Evolutionary conservation across 1,140 invertebrate species (phyloP), one percentile per base, ranked within the genome.

Genomic region (Adelges cooleyi): DNA sequence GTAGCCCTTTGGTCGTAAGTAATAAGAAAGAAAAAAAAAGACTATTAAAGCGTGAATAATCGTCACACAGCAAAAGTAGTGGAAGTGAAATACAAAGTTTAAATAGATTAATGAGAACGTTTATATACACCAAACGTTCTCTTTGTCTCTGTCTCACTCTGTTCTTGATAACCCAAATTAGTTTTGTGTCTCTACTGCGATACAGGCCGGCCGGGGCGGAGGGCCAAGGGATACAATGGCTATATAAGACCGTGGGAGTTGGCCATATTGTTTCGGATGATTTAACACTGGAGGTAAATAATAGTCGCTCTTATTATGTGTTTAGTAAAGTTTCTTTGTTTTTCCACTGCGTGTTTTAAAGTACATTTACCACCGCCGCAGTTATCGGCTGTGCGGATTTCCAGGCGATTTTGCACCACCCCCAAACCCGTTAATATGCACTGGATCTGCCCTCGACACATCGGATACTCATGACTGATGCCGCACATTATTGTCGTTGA

Each of bases 281-380:
- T 62, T 48, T 62, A 62, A 62, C 56, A 33, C 56, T 40, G 25
- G 25, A 62, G 56, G 56, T 62, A 62, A 62, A 62, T 62, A 62
- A 62, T 62, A 48, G 40, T 48, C 40, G 23, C 42, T 29, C 56
- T 62, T 62, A 62, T 46, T 62, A 48, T 62, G 56, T 62, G 42
- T 62, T 62, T 62, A 62, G 29, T 62, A 62, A 62, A 62, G 56
- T 62, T 62, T 62, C 56, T 46, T 62, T 62, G 56, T 62, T 62
- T 48, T 10, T 23, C 25, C 11, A 17, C 15, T 48, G 29, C 15
- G 23, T n/a, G 38, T 59, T 62, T 62, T 62, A 62, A 46, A 5
- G 48, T 50, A 23, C 1, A 25, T 3, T 44, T n/a, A 44, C 4
- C 15, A 15, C 40, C n/a, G 40, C 40, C 40, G 23, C 17, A 6